phyloP scores from a whole-genome alignment of 2,888 invertebrate genomes.

The Villa cingulata region DNA sequence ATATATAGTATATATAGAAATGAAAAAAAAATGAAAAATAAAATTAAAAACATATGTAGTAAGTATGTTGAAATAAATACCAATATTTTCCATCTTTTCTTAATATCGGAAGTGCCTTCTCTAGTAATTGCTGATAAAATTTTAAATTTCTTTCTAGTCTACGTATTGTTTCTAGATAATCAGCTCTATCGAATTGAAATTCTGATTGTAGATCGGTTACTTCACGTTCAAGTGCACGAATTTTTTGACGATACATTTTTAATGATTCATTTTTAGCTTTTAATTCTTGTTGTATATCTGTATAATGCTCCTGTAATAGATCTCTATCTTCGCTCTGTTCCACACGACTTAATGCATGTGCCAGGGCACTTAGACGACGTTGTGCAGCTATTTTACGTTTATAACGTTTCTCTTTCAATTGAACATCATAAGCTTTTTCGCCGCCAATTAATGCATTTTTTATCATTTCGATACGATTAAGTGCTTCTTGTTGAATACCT shows the following conservation, averaged over 20 bases:
- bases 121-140: slow-evolving; percentile 49
- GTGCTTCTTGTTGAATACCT: slow-evolving; percentile 23
- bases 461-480: slow-evolving; percentile 43
- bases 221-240: slow-evolving; percentile 54
- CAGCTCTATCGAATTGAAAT: slow-evolving; percentile 67
- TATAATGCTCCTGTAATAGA: slow-evolving; percentile 58
- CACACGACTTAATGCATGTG: slow-evolving; percentile 43
- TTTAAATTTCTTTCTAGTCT: slow-evolving; percentile 56
- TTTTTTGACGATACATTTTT: slow-evolving; percentile 49
- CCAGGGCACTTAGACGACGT: slow-evolving; percentile 43
- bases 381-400: slow-evolving; percentile 57
- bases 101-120: slow-evolving; percentile 52
- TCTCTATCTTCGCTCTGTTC: slow-evolving; percentile 56
- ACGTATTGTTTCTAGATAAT: slow-evolving; percentile 68
- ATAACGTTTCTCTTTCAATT: slow-evolving; percentile 52
- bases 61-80: slow-evolving; percentile 22
- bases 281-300: slow-evolving; percentile 65
- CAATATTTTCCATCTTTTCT: slow-evolving; percentile 61
- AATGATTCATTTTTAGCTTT: slow-evolving; percentile 53
- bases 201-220: slow-evolving; percentile 65
- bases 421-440: slow-evolving; percentile 57
- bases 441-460: slow-evolving; percentile 69
- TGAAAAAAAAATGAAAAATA: neutral
- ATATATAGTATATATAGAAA: no score
- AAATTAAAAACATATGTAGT: no score